Evolutionary conservation across 2,113 vertebrate genomes (phyloP).

Genomic region (Micromys minutus): DNA sequence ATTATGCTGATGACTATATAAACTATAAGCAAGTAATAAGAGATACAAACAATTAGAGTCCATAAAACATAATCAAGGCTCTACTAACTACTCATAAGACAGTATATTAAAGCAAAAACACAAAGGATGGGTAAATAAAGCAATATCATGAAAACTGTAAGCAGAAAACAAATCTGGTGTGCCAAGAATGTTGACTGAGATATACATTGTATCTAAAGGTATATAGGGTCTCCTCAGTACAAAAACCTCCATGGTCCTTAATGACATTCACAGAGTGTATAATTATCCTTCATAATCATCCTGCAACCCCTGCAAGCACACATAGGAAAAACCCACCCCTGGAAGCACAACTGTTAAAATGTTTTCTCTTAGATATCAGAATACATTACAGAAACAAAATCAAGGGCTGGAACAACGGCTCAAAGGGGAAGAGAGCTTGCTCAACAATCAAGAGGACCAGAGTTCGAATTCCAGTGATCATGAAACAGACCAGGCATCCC

Average conservation of each 20-base stretch:
- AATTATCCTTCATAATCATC: rapidly evolving
- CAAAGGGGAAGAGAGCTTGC: background rate
- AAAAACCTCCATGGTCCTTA: rapidly evolving
- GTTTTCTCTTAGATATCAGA: background rate
- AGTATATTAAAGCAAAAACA: background rate
- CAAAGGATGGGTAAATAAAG: background rate
- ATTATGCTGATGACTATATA: background rate
- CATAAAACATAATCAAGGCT: background rate
- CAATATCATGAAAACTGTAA: background rate
- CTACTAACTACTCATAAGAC: background rate
- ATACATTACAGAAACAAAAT: background rate
- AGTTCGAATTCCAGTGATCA: background rate
- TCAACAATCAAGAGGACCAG: background rate
- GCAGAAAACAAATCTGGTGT: background rate
- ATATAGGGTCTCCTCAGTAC: rapidly evolving
- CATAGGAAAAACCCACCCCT: no score
- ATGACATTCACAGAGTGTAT: background rate
- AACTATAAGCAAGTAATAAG: background rate
- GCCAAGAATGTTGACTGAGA: background rate
- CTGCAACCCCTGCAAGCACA: background rate
- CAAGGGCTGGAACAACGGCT: background rate
- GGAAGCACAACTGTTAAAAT: background rate
- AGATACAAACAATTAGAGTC: background rate
- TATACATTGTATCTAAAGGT: background rate
- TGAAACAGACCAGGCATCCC: rapidly evolving